Evolutionary conservation across 2,113 vertebrate species (phyloP).

Genomic region (Balaenoptera acutorostrata): DNA sequence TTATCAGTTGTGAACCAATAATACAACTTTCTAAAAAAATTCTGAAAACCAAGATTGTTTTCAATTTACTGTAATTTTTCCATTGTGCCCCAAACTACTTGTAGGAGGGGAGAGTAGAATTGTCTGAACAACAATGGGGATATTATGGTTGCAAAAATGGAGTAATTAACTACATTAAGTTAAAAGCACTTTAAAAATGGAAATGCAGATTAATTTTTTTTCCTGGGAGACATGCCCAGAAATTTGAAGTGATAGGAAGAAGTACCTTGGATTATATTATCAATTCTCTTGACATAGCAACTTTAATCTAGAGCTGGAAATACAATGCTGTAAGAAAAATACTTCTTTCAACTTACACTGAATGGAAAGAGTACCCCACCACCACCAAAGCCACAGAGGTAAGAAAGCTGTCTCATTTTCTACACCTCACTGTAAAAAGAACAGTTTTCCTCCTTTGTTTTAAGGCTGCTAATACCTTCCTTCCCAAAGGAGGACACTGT

Average conservation of each 20-base stretch:
- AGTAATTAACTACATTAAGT: neutral
- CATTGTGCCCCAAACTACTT: neutral
- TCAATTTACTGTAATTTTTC: neutral
- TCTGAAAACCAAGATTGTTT: neutral
- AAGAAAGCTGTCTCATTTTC: neutral
- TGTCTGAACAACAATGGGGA: neutral
- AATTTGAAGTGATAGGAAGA: neutral
- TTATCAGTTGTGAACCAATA: neutral
- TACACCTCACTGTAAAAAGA: neutral
- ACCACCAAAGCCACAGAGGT: neutral
- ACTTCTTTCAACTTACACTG: neutral
- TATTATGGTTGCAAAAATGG: neutral
- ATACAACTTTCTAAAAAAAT: neutral
- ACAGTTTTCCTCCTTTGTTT: neutral
- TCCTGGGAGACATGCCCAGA: neutral
- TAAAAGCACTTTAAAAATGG: neutral
- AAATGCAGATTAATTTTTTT: neutral
- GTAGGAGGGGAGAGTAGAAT: neutral
- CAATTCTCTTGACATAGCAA: neutral
- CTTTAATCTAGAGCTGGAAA: neutral
- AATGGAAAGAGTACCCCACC: neutral
- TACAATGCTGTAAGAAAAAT: neutral
- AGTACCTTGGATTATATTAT: neutral
- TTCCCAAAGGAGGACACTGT: neutral
- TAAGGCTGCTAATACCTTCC: neutral